Evolutionary conservation across 2,797 vertebrate species (phyloP).

Genomic region (Alfaro cultratus): DNA sequence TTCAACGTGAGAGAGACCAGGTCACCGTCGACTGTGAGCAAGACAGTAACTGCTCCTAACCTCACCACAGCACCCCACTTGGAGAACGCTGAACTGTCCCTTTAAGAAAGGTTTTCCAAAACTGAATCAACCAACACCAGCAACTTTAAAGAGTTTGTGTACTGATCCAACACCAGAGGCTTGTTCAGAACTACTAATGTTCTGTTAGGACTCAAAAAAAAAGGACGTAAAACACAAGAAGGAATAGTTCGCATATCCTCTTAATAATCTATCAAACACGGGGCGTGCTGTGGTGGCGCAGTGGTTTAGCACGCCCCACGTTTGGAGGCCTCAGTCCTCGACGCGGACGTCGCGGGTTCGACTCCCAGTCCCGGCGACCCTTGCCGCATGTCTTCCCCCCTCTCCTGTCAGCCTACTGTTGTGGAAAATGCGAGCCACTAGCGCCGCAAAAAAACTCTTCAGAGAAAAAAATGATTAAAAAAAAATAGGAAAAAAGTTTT

Average conservation of each 20-base stretch:
- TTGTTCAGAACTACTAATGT: conserved; percentile 5
- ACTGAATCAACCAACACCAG: conserved; percentile 20
- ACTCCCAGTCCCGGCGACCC: too few species aligned
- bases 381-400: too few species aligned
- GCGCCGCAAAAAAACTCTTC: too few species aligned
- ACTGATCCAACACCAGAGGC: conserved; percentile 24
- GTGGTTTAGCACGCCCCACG: too few species aligned
- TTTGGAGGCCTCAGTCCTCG: too few species aligned
- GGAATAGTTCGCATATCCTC: neutral
- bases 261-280: neutral
- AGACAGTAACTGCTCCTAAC: neutral
- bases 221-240: neutral
- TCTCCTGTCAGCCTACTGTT: too few species aligned
- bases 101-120: neutral
- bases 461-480: too few species aligned
- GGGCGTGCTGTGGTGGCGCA: too few species aligned
- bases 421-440: too few species aligned
- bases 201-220: neutral
- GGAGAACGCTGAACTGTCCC: neutral
- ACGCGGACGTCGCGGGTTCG: too few species aligned
- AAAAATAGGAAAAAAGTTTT: neutral
- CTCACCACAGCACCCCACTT: neutral
- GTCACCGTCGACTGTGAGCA: neutral
- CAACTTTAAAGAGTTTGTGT: conserved; percentile 20
- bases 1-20: neutral